Evolutionary conservation across 2,888 invertebrate species (phyloP).

Genomic region (Mystacides longicornis): DNA sequence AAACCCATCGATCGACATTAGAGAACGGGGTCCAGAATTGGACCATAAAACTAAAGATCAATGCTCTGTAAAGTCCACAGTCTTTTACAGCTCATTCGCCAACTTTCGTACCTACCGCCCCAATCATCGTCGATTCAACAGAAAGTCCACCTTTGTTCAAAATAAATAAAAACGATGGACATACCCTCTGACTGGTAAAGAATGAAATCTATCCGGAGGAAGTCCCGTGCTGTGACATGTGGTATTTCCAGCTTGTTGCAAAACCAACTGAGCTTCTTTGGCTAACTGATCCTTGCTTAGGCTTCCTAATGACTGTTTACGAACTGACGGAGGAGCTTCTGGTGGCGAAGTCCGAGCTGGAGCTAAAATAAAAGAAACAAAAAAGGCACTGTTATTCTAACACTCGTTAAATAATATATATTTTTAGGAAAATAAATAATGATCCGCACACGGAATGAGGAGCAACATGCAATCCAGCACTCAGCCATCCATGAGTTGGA

Average conservation of each 20-base stretch:
- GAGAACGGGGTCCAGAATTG: too few relatives aligned
- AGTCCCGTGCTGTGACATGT: slow-evolving; percentile 52
- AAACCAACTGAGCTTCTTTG: slow-evolving; percentile 67
- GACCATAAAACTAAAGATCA: too few relatives aligned
- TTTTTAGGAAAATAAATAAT: background rate
- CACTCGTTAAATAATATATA: background rate
- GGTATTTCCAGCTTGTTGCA: slow-evolving; percentile 66
- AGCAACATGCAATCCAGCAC: background rate
- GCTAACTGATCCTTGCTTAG: slow-evolving; percentile 65
- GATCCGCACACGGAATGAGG: background rate
- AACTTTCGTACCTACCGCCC: too few relatives aligned
- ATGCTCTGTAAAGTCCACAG: too few relatives aligned
- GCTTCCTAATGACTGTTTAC: slow-evolving; percentile 58
- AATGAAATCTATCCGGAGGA: slow-evolving; percentile 59
- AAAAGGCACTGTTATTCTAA: background rate
- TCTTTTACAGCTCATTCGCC: too few relatives aligned
- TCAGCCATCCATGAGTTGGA: background rate
- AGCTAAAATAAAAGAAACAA: slow-evolving; percentile 6
- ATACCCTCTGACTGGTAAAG: slow-evolving; percentile 50
- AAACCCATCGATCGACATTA: too few relatives aligned
- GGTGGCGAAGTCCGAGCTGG: slow-evolving; percentile 11
- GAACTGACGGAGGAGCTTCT: slow-evolving; percentile 29
- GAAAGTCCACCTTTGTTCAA: too few relatives aligned
- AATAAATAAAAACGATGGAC: too few relatives aligned
- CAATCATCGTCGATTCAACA: too few relatives aligned